Percentiles rank a stretch among this genome's conserved stretches.
Conservation (phyloP, 2,113 vertebrate genomes). For the Salvator merianae region DNA sequence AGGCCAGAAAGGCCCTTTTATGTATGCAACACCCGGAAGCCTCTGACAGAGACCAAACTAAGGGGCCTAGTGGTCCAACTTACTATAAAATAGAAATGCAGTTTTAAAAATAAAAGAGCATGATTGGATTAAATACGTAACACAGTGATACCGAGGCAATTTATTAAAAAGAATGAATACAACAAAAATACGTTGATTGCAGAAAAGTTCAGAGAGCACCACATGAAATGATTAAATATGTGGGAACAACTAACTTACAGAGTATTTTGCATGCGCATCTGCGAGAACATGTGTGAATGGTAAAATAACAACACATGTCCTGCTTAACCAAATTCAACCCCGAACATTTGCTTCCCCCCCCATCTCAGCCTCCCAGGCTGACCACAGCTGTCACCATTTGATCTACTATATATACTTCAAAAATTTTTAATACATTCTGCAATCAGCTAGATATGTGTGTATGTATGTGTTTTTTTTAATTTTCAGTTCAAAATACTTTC, state of each 20-base stretch:
- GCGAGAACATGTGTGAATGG: not conserved
- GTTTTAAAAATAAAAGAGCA: slow-evolving; percentile 21
- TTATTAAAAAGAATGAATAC: not conserved
- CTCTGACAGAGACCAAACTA: no score
- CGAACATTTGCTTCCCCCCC: slow-evolving; percentile 58
- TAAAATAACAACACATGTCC: slow-evolving; percentile 47
- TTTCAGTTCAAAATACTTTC: slow-evolving; percentile 46
- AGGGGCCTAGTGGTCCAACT: no score
- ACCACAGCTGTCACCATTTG: slow-evolving; percentile 60
- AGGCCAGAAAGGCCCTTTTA: no score
- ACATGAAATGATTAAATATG: slow-evolving; percentile 22
- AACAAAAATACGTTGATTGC: slow-evolving; percentile 27
- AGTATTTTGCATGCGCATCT: no score
- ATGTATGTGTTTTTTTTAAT: not conserved
- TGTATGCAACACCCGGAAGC: no score
- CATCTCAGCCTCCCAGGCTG: slow-evolving; percentile 37
- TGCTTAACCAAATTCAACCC: slow-evolving; percentile 55
- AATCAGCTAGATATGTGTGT: slow-evolving; percentile 41
- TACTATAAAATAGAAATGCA: not conserved
- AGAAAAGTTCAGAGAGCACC: slow-evolving; percentile 39
- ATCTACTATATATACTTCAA: slow-evolving; percentile 56
- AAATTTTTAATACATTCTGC: slow-evolving; percentile 48
- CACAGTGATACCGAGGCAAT: not conserved
- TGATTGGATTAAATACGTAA: slow-evolving; percentile 3
- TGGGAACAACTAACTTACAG: not conserved